A percentile compares a stretch with the other conserved stretches of the same genome.
Conservation (phyloP, 2,113 vertebrate species). For the Planiliza haematocheilus region DNA sequence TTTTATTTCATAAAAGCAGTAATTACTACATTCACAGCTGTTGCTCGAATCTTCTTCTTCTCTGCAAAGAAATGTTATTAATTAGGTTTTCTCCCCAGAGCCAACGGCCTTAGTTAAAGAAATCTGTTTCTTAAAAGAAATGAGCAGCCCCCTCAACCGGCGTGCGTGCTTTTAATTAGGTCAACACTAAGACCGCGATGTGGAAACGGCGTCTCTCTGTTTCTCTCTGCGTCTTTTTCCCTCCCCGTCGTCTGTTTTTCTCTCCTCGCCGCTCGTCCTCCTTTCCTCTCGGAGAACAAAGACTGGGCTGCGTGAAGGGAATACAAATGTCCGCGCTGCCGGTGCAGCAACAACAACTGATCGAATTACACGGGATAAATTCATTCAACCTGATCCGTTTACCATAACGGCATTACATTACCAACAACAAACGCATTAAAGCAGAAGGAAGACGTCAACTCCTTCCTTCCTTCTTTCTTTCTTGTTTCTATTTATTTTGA, state of each 20-base stretch:
- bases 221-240: conserved; percentile 17
- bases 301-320: neutral
- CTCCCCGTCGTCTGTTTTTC: neutral
- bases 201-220: conserved; percentile 29
- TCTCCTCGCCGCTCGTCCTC: neutral
- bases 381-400: conserved; percentile 29
- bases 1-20: neutral
- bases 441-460: neutral
- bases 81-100: conserved; percentile 28
- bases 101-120: conserved; percentile 31
- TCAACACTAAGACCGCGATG: conserved; percentile 49
- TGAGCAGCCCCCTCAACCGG: neutral
- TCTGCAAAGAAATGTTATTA: conserved; percentile 1
- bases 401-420: conserved; percentile 1
- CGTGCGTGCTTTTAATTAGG: conserved; percentile 64
- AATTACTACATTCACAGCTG: conserved; percentile 6
- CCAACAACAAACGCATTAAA: neutral
- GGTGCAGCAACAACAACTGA: neutral
- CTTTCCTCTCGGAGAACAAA: conserved; percentile 21
- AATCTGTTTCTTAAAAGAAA: conserved; percentile 42
- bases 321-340: conserved; percentile 23
- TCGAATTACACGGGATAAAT: conserved; percentile 44
- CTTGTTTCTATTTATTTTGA: neutral
- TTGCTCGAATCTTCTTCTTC: neutral
- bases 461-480: neutral